Evolutionary conservation across 1,140 invertebrate species (phyloP).

Genomic region (Spodoptera litura): DNA sequence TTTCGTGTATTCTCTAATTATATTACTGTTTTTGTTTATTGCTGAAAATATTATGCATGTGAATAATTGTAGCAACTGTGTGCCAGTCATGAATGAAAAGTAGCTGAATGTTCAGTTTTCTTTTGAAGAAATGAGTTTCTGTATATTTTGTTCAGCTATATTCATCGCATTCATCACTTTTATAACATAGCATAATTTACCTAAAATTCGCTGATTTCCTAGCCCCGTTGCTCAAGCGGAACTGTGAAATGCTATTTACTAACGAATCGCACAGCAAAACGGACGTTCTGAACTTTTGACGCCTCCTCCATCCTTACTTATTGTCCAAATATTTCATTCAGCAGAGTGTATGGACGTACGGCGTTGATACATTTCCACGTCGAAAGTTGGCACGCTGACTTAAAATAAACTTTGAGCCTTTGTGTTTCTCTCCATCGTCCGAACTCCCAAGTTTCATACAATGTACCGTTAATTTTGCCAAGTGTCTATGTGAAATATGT

Average conservation of each 20-base stretch:
- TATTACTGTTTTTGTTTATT: too few relatives aligned
- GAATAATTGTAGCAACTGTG: too few relatives aligned
- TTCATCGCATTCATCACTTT: too few relatives aligned
- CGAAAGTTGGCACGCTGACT: constrained; percentile 32
- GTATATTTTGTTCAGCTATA: too few relatives aligned
- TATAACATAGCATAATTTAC: too few relatives aligned
- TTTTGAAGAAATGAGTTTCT: too few relatives aligned
- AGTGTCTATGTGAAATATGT: constrained; percentile 31
- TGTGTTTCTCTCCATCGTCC: constrained; percentile 20
- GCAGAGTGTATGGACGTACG: constrained; percentile 43
- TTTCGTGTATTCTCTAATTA: too few relatives aligned
- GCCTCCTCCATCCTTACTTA: constrained; percentile 37
- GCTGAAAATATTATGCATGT: too few relatives aligned
- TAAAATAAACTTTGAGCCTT: constrained; percentile 40
- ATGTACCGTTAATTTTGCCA: constrained; percentile 11
- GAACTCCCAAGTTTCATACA: constrained; percentile 13
- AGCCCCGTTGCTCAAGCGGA: constrained; percentile 24
- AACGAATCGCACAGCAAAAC: constrained; percentile 52
- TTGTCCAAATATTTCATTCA: constrained; percentile 52
- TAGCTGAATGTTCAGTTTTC: too few relatives aligned
- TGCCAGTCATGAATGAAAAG: too few relatives aligned
- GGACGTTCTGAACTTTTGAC: constrained; percentile 37
- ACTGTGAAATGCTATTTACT: constrained; percentile 58
- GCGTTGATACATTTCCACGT: constrained; percentile 43
- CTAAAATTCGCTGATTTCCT: not conserved